phyloP scores from a whole-genome alignment of 1,140 invertebrate species.

The Calliopsis andreniformis region DNA sequence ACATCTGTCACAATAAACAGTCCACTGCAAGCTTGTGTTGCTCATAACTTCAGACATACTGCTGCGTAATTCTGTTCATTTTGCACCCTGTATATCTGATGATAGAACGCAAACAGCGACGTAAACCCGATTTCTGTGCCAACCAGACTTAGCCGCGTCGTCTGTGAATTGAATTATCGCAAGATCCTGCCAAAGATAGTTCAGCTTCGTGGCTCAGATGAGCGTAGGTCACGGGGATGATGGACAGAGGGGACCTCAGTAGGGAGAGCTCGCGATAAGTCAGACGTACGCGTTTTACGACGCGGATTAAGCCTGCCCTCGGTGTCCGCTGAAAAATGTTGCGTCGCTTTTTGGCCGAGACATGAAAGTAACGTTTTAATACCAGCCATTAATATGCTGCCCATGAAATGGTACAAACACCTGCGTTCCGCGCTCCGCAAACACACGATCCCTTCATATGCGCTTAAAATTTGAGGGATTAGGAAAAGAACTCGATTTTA shows the following conservation, averaged over 20 bases:
- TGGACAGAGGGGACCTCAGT: conserved; percentile 10
- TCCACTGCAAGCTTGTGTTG: too few species aligned
- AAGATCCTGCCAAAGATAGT: conserved; percentile 18
- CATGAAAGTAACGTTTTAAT: conserved; percentile 2
- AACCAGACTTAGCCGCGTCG: conserved; percentile 11
- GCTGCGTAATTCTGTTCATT: background rate
- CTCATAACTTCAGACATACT: background rate
- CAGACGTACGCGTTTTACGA: conserved; percentile 1
- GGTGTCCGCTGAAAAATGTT: background rate
- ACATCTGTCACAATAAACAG: too few species aligned
- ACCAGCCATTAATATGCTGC: background rate
- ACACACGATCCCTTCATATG: background rate
- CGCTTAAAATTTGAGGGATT: background rate
- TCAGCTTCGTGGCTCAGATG: background rate
- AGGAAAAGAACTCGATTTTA: too few species aligned
- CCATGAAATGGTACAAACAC: background rate
- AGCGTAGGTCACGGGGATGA: conserved; percentile 7
- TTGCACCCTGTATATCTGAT: conserved; percentile 19
- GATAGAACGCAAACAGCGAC: conserved; percentile 44
- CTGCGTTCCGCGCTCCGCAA: background rate
- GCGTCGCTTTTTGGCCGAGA: background rate
- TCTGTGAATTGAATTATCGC: conserved; percentile 50
- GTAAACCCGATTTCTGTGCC: conserved; percentile 55
- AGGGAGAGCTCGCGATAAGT: conserved; percentile 11
- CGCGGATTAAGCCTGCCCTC: background rate